Evolutionary conservation across 1,140 invertebrate genomes (phyloP).

Genomic region (Drosophila kurseongensis): DNA sequence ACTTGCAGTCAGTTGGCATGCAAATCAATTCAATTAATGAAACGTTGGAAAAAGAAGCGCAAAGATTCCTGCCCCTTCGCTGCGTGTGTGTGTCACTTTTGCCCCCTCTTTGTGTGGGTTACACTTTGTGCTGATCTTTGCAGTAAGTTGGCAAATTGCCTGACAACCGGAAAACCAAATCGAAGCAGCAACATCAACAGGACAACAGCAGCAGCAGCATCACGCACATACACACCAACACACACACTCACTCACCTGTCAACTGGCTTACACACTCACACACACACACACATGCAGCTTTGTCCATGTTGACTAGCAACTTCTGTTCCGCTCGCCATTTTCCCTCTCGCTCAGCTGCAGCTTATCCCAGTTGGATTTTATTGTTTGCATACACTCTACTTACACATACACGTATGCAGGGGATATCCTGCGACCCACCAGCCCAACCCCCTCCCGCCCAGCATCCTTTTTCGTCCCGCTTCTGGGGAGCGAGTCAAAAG

Average conservation of each 20-base stretch:
- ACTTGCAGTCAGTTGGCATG: constrained; percentile 29
- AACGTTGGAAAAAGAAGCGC: constrained; percentile 66
- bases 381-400: constrained; percentile 62
- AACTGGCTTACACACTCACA: constrained; percentile 61
- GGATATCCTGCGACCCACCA: constrained; percentile 10
- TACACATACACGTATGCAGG: background rate
- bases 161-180: constrained; percentile 73
- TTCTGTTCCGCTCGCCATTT: constrained; percentile 21
- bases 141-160: constrained; percentile 80
- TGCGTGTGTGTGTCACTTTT: constrained; percentile 23
- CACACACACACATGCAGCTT: constrained; percentile 44
- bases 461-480: background rate
- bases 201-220: background rate
- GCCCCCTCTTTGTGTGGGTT: constrained; percentile 28
- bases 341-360: constrained; percentile 28
- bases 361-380: constrained; percentile 81
- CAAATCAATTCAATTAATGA: constrained; percentile 82
- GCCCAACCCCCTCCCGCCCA: background rate
- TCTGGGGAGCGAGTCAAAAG: constrained; percentile 43
- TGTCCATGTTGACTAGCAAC: constrained; percentile 75
- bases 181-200: constrained; percentile 43
- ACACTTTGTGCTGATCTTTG: constrained; percentile 79
- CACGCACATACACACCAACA: constrained; percentile 10
- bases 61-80: constrained; percentile 38
- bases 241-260: constrained; percentile 42